These are phyloP conservation scores for Caranx melampygus DNA, from an alignment of 2,113 vertebrate species.

Conservation along the genomic window DNA sequence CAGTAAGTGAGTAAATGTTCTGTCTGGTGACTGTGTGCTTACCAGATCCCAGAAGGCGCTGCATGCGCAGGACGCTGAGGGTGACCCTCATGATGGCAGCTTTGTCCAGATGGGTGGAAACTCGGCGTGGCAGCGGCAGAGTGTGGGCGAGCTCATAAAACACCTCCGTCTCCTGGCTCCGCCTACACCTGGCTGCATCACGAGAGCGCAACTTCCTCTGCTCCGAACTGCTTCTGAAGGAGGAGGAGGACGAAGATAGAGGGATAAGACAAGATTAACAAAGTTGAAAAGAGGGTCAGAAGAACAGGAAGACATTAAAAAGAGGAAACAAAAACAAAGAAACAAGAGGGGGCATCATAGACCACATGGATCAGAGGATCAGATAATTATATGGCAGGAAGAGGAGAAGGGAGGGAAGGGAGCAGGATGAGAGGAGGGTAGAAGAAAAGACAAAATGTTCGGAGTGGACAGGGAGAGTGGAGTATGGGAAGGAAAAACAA, in stretches of 20 bases:
- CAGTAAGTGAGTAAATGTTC: no score
- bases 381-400: neutral
- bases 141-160: constrained; percentile 90
- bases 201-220: constrained; percentile 91
- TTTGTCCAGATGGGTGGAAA: constrained; percentile 91
- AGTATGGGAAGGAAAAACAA: neutral
- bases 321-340: neutral
- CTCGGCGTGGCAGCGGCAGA: constrained; percentile 88
- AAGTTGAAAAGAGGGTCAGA: neutral
- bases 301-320: neutral
- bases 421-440: neutral
- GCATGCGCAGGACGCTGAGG: constrained; percentile 91
- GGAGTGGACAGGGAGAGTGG: neutral
- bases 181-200: constrained; percentile 89
- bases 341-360: no score
- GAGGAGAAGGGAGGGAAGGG: neutral
- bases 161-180: constrained; percentile 91
- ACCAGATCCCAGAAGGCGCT: constrained; percentile 83
- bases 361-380: neutral
- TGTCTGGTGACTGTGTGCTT: neutral
- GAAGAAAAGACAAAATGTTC: no score
- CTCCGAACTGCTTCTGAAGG: constrained; percentile 85
- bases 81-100: constrained; percentile 91
- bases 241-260: neutral
- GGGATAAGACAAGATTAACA: neutral